Conservation (phyloP, 2,797 vertebrate genomes). For the Sciurus carolinensis region DNA sequence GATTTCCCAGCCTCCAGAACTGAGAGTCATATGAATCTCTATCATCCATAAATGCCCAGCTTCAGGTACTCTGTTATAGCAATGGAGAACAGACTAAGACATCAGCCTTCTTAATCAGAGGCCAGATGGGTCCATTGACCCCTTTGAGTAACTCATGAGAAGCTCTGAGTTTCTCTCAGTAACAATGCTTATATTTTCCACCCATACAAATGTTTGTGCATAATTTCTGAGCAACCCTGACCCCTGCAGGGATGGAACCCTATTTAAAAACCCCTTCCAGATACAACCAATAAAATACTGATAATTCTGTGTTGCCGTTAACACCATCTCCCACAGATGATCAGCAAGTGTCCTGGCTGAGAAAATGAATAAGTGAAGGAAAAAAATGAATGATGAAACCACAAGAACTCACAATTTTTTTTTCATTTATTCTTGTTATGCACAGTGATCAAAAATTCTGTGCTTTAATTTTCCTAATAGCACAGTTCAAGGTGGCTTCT, state of each 20-base stretch:
- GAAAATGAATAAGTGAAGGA: not conserved
- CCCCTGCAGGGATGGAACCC: not conserved
- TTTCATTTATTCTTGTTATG: not conserved
- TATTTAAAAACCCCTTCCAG: not conserved
- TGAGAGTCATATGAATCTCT: not conserved
- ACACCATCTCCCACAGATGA: not conserved
- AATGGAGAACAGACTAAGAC: not conserved
- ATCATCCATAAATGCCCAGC: not conserved
- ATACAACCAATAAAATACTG: not conserved
- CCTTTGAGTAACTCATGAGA: not conserved
- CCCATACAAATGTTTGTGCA: not conserved
- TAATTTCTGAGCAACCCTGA: not conserved
- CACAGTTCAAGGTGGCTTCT: not conserved
- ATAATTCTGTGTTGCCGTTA: not conserved
- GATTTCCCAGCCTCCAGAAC: not conserved
- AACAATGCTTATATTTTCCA: not conserved
- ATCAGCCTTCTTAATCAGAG: not conserved
- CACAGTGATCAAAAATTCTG: not conserved
- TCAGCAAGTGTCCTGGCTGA: not conserved
- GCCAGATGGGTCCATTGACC: not conserved
- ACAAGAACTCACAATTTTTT: not conserved
- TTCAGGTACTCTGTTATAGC: not conserved
- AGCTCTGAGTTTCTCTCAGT: not conserved
- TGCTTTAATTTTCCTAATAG: not conserved
- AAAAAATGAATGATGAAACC: not conserved